Percentiles rank a stretch among this genome's conserved stretches.
phyloP scores from a whole-genome alignment of 2,113 vertebrate genomes.

The Mus spicilegus region DNA sequence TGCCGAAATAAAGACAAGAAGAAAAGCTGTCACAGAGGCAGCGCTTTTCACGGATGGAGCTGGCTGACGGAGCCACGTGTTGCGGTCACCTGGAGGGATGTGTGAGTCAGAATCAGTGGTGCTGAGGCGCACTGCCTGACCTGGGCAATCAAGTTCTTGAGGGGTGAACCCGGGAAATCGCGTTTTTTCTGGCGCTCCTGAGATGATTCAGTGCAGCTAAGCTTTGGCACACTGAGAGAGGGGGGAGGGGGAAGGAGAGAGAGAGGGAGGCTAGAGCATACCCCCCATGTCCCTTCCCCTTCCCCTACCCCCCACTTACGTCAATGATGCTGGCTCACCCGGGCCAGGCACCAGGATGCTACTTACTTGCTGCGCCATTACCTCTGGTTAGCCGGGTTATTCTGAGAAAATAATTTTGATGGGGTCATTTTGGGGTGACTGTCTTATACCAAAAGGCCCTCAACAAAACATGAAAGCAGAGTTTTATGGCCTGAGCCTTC shows the following conservation, averaged over 20 bases:
- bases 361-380: background rate
- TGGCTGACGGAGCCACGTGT: background rate
- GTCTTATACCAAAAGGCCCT: background rate
- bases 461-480: background rate
- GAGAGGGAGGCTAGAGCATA: background rate
- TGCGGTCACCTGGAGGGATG: rapidly evolving
- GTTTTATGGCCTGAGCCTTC: background rate
- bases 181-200: background rate
- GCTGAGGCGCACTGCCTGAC: background rate
- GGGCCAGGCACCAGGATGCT: rapidly evolving
- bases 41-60: background rate
- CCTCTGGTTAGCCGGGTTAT: background rate
- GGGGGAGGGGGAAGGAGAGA: background rate
- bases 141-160: background rate
- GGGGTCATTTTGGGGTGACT: background rate
- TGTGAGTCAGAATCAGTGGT: background rate
- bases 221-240: background rate
- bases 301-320: background rate
- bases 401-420: conserved; percentile 14
- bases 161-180: rapidly evolving
- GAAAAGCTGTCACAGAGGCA: background rate
- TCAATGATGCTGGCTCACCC: background rate
- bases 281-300: background rate
- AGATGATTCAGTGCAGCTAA: rapidly evolving
- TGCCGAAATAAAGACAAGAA: rapidly evolving